These are phyloP conservation scores for Tolypeutes matacus DNA, from an alignment of 2,797 vertebrate genomes.

Conservation along the genomic window DNA sequence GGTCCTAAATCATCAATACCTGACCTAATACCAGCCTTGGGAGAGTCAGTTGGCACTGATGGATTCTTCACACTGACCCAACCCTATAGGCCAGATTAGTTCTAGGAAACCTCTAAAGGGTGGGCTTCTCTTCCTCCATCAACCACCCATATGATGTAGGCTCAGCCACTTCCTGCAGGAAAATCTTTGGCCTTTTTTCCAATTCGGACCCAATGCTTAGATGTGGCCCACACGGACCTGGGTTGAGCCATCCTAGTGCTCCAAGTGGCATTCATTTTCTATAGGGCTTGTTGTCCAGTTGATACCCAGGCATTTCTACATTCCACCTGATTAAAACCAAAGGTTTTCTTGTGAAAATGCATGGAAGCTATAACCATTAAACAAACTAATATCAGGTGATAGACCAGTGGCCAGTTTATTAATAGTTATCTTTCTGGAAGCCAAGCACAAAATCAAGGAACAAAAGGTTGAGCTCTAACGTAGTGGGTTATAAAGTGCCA, in stretches of 20 bases:
- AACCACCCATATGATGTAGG: not conserved
- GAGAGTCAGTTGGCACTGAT: not conserved
- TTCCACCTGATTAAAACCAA: not conserved
- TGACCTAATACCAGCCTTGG: not conserved
- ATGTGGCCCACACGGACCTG: not conserved
- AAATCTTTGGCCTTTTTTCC: conserved; percentile 5
- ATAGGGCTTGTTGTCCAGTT: not conserved
- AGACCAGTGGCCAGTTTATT: not conserved
- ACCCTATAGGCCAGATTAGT: not conserved
- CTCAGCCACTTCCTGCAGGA: not conserved
- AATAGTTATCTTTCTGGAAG: conserved; percentile 48
- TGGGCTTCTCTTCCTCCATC: not conserved
- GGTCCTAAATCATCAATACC: not conserved
- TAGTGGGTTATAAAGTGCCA: conserved; percentile 28
- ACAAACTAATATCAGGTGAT: not conserved
- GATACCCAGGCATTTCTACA: not conserved
- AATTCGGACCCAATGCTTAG: not conserved
- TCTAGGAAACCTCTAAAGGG: not conserved
- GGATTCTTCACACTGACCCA: not conserved
- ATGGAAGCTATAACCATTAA: not conserved
- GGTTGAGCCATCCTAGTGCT: not conserved
- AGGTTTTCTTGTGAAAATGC: not conserved
- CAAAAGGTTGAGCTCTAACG: conserved; percentile 21
- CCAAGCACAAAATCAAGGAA: not conserved
- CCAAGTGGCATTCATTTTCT: not conserved